These are phyloP conservation scores for Luffia ferchaultella DNA, from an alignment of 2,888 invertebrate species.

Conservation along the genomic window DNA sequence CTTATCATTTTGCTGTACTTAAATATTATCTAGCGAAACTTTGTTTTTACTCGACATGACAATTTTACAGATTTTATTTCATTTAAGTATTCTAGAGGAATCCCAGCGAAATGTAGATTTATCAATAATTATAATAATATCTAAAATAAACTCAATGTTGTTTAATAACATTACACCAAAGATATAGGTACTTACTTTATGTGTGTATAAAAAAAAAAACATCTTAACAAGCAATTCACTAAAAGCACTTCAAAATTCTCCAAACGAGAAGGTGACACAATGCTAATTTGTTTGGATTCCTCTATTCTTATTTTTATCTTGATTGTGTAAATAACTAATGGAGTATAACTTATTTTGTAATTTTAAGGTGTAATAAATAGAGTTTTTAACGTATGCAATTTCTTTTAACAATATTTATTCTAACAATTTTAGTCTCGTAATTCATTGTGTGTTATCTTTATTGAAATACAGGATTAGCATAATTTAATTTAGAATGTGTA, in stretches of 20 bases:
- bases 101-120: background rate
- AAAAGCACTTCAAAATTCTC: background rate
- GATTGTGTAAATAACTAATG: slow-evolving; percentile 17
- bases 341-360: slow-evolving; percentile 28
- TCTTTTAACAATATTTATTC: slow-evolving; percentile 47
- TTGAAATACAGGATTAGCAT: slow-evolving; percentile 33
- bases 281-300: slow-evolving; percentile 12
- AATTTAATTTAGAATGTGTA: slow-evolving; percentile 34
- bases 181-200: background rate
- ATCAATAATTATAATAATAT: background rate
- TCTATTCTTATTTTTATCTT: slow-evolving; percentile 8
- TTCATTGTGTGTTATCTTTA: slow-evolving; percentile 37
- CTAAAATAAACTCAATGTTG: background rate
- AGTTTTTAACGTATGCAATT: slow-evolving; percentile 7
- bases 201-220: too few relatives aligned
- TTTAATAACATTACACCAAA: background rate
- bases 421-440: background rate
- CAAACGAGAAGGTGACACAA: background rate
- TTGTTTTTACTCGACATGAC: background rate
- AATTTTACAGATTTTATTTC: background rate
- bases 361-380: slow-evolving; percentile 6
- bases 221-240: background rate
- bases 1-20: background rate
- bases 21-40: background rate
- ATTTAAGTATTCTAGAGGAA: background rate